Conservation (phyloP, 1,140 invertebrate species). For the Drosophila varians region DNA sequence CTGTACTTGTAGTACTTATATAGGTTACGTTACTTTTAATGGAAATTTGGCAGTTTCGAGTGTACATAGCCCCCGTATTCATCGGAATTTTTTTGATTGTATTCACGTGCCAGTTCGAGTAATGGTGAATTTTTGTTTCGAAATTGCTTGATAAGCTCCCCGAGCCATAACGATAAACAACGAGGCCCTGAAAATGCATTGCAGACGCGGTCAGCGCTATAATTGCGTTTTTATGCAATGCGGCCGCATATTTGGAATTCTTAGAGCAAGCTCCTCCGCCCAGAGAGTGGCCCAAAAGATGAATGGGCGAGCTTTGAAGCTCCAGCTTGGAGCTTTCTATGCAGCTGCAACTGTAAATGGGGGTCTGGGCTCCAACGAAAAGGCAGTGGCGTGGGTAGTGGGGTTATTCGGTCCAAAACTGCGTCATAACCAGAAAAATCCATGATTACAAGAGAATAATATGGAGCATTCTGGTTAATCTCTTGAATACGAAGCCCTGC, state of each 20-base stretch:
- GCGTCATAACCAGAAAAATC: too few relatives aligned
- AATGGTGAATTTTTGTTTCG: constrained; percentile 42
- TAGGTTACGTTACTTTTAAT: too few relatives aligned
- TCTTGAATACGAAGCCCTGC: not conserved
- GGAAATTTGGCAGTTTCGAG: not conserved
- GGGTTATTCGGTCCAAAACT: too few relatives aligned
- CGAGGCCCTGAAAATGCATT: constrained; percentile 36
- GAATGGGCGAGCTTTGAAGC: constrained; percentile 40
- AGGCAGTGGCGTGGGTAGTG: constrained; percentile 2
- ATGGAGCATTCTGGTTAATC: not conserved
- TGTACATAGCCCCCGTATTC: not conserved
- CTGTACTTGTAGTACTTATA: too few relatives aligned
- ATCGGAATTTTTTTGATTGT: constrained; percentile 48
- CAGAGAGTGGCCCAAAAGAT: constrained; percentile 18
- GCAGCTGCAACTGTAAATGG: constrained; percentile 23
- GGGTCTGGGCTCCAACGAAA: constrained; percentile 8
- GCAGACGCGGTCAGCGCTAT: constrained; percentile 32
- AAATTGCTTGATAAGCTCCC: constrained; percentile 52
- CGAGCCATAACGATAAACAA: constrained; percentile 29
- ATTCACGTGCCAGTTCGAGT: constrained; percentile 50
- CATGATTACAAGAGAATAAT: too few relatives aligned
- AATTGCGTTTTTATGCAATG: constrained; percentile 40
- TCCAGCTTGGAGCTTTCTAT: constrained; percentile 11
- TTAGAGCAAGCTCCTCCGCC: constrained; percentile 28
- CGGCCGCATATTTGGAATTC: constrained; percentile 57